Base-by-base conservation (phyloP, 2,888 invertebrate species). In the Altica lythri region DNA sequence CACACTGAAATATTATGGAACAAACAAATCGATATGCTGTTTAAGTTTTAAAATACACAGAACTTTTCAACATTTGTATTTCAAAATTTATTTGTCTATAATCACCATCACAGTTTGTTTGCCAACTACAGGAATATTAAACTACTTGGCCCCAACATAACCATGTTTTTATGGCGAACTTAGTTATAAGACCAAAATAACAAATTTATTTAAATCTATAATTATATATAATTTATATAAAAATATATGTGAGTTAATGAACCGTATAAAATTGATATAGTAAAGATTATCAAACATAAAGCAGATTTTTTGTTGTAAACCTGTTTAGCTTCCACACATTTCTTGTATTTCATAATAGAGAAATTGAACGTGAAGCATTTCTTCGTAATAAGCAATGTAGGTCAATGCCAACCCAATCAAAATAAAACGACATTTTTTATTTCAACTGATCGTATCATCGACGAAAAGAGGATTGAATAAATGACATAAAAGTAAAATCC, bases 301-400 rank as follows among this genome's bases (percentile, higher is more conserved):
- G 30, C 13, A 10, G 4, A 13, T 30, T 30, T 10, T 12, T 30
- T 6, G 6, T 34, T 3, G 18, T 4, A 19, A 45, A 16, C 45
- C 12, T 14, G 29, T 45, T 45, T 16, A 34, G 6, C 4, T 6
- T 48, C 27, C 19, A 46, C 35, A 19, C 25, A 8, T 18, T 35
- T 46, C 17, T 48, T 38, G 13, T 34, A 38, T 38, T 45, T 17
- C 29, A 29, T 48, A 48, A 48, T 38, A 48, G 38, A 48, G 29
- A 48, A 48, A 38, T 18, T 38, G 18, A 29, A 25, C 27, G 35
- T 35, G 16, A 37, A 25, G 45, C 27, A 38, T 38, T 38, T 48
- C 37, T 29, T 29, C 38, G 13, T 22, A n/a, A 45, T 34, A 45
- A 18, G 9, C 8, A 2, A 38, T 29, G 27, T 19, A 17, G 47